Evolutionary conservation across 2,113 vertebrate species (phyloP), one percentile per base, ranked within the genome.

Genomic region (Agelaius tricolor): DNA sequence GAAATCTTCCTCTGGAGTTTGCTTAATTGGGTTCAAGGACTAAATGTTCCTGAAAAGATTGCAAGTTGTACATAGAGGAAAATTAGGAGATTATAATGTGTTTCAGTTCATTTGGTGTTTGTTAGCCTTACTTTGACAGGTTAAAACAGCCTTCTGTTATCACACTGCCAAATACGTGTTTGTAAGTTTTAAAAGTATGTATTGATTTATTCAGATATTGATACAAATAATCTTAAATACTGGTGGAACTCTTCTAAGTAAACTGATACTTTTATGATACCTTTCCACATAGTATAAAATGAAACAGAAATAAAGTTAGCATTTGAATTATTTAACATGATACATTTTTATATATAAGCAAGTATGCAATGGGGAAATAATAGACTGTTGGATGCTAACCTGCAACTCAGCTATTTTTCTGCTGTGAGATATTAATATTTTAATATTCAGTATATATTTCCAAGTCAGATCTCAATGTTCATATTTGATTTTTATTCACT

Each of bases 91-190:
- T 73, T 71, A 96, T 91, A 94, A 78, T 81, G 83, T 93, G 71
- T 83, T 96, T 58, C 22, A 83, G 90, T 97, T 97, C 78, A 85
- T 91, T 95, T 97, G 81, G 84, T 97, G 91, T 90, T 94, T 93
- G 72, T 97, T 97, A 95, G 72, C 77, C 76, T 95, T 95, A 91
- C 90, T 95, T 89, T 75, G 74, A 84, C 67, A 94, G 61, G 51
- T 86, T 76, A 90, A 91, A 90, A 33, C 66, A 72, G 31, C 63
- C 80, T 85, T 65, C 57, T 87, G 23, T 61, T 78, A 80, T 69
- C 90, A 95, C 89, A 89, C 89, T 89, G 83, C 84, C 93, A 95
- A 97, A 94, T 93, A 47, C 10, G 4, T 79, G 31, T 77, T 85
- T 30, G 5, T 65, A 86, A 95, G 74, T 84, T 97, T 95, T 75